Base-by-base conservation (phyloP, 1,140 invertebrate species). In the Bilobella aurantiaca region DNA sequence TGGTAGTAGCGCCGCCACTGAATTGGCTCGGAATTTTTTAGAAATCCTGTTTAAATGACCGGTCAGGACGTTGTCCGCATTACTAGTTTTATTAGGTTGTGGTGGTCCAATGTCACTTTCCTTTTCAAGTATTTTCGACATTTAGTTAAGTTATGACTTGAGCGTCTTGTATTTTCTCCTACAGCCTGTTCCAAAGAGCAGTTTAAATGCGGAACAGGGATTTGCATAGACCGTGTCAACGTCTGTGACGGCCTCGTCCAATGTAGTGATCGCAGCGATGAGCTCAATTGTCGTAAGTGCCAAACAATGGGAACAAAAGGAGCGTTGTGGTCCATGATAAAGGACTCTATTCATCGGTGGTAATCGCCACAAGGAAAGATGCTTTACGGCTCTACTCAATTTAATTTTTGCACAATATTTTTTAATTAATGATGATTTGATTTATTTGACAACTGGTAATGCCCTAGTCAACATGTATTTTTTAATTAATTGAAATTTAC, bases 211-310 rank as follows among this genome's bases (percentile, higher is more conserved):
- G 73, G 74, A 60, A 78, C 64, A 71, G 81, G 75, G 27, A 69
- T 71, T 42, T 83, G 82, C 72, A 80, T 83, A 58, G 73, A 74
- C 1, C 68, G 73, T 8, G 67, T 73, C 25, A 71, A 73, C 37
- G 71, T 76, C 27, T 90, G 88, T 75, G 81, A 90, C 75, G 81
- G 83, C 64, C 75, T 80, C 21, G 74, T 75, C 29, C 85, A 90
- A 72, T 91, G 89, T 75, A 70, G 73, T 18, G 87, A 89, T 74
- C 79, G 81, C 62, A 85, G 84, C 37, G 89, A 91, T 79, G 89
- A 91, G 79, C 16, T n/a, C 42, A 78, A 81, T 74, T 87, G 85
- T 75, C 75, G 82, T 84, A 79, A 28, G 59, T 62, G 18, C 5
- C 25, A 18, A 53, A 12, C 25, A 53, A 23, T 53, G 34, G 34